A percentile compares a stretch with the other conserved stretches of the same genome.
These are phyloP conservation scores for Lagenorhynchus albirostris DNA, from an alignment of 2,113 vertebrate species.

Conservation along the genomic window DNA sequence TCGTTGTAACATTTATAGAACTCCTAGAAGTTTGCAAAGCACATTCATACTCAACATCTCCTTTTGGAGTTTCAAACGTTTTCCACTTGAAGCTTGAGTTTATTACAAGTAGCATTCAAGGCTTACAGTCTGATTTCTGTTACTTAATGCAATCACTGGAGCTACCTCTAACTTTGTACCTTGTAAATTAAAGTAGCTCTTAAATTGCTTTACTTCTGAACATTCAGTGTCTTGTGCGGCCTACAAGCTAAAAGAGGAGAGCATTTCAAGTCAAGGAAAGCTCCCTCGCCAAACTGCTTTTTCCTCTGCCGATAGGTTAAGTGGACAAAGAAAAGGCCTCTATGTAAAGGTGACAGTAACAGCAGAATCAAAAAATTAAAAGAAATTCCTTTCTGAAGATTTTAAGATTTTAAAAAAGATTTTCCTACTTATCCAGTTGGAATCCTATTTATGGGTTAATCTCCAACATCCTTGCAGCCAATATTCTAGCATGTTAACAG, in stretches of 20 bases:
- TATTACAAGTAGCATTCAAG: not conserved
- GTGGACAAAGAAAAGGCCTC: not conserved
- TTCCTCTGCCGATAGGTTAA: not conserved
- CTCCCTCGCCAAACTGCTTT: not conserved
- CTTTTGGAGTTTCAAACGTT: not conserved
- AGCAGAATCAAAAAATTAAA: constrained; percentile 19
- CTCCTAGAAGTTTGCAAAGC: not conserved
- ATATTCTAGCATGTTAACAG: not conserved
- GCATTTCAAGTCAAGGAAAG: constrained; percentile 17
- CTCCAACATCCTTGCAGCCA: not conserved
- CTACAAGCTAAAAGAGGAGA: not conserved
- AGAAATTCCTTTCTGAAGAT: constrained; percentile 11
- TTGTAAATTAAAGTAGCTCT: constrained; percentile 17
- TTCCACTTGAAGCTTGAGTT: not conserved
- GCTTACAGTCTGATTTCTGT: constrained; percentile 2
- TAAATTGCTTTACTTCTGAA: constrained; percentile 40
- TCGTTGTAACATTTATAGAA: not conserved
- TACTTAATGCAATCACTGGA: not conserved
- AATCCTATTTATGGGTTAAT: not conserved
- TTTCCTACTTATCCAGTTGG: not conserved
- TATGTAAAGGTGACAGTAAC: not conserved
- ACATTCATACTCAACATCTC: not conserved
- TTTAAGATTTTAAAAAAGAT: not conserved
- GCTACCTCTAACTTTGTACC: not conserved
- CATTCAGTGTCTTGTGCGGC: not conserved